Base-by-base conservation (phyloP, 2,113 vertebrate genomes). In the Microcebus lehilahytsara region DNA sequence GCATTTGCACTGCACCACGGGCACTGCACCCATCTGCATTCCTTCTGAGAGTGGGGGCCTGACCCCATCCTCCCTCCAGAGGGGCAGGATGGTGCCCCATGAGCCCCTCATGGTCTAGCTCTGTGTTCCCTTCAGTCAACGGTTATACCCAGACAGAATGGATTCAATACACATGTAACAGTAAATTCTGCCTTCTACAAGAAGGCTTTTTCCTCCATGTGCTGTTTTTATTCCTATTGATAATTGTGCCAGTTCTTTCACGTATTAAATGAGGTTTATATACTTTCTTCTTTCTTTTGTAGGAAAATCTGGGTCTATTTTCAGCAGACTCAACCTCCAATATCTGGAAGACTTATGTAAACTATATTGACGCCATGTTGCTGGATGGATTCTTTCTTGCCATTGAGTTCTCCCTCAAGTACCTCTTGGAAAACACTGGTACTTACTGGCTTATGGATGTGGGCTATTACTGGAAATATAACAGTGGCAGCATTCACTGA, bases 381-480 rank as follows among this genome's bases (percentile, higher is more conserved):
- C 98, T 99, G 19, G 99, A 99, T 42, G 99, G 99, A 6, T 99
- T 99, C 97, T 99, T 99, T 97, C 98, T 96, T 95, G 99, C 99
- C 78, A 98, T 99, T 0, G 99, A 99, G 94, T 98, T 99, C 94
- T 99, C 99, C 0, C 99, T 99, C 88, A 99, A 98, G 92, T 99
- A 99, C 93, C 99, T 99, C 40, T 97, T 99, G 96, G 99, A 99
- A 85, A 99, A 99, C 96, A 99, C 99, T 75, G 99, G 99, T 99
- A 98, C 34, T 71, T 79, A 95, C 9, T 6, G 17, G 34, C 22
- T 79, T 69, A 81, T 83, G 30, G 27, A 9, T 79, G 27, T 51
- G 66, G 69, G 30, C 84, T 86, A 16, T 85, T 71, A n/a, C n/a
- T 40, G 53, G 40, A 32, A 79, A 71, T 46, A 84, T 66, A 72